Evolutionary conservation across 1,140 invertebrate species (phyloP), one percentile per base, ranked within the genome.

Genomic region (Trichonephila clavipes): DNA sequence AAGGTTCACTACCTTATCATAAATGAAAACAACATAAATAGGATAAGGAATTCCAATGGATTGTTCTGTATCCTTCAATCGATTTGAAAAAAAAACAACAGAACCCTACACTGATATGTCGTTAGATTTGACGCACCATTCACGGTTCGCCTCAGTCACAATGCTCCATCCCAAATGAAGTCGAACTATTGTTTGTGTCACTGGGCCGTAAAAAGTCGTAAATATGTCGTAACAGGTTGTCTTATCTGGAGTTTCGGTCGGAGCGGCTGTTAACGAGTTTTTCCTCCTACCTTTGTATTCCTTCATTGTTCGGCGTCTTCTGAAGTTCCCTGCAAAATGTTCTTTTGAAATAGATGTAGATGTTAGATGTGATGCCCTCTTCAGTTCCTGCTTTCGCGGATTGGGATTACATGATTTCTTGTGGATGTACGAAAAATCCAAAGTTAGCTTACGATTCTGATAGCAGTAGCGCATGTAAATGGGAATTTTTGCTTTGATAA

Each of bases 141-240:
- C 51, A 51, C 7, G 34, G 34, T 4, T 40, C 34, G 34, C 34
- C 34, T 40, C 34, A 51, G 51, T 51, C 51, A 51, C 51, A 51
- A 51, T 51, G 51, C 51, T 51, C 51, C 64, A 24, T 28, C 28
- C 34, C 72, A 77, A 77, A 77, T 77, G 72, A 77, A 77, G 72
- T 40, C 18, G 72, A 77, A 16, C 72, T 28, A 77, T 77, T 77
- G 72, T 77, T 77, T 28, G 34, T 28, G 16, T 24, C 72, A 77
- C 72, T 77, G 28, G 72, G 24, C 72, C 28, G 72, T 77, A 77
- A 40, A 77, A 40, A 77, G 72, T 77, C 72, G 72, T 77, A 77
- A 77, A 77, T 77, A 77, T 77, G 72, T 77, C 72, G 72, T 77
- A 77, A 77, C 72, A 77, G 72, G 28, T 77, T 28, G 72, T 16